Base-by-base conservation (phyloP, 2,797 vertebrate species). In the Lacerta bilineata region DNA sequence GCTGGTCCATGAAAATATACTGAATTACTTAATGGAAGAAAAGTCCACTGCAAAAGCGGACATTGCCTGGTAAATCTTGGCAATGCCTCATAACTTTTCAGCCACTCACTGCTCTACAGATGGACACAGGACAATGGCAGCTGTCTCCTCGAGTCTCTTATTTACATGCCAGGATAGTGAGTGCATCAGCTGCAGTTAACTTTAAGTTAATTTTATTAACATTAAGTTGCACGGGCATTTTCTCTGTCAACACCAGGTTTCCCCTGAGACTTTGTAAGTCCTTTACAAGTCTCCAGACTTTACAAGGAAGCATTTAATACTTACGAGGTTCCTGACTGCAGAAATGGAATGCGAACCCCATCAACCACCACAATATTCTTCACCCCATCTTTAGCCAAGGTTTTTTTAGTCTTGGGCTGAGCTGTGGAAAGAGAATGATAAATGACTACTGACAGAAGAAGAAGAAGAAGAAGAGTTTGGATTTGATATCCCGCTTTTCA, bases 291-390 rank as follows among this genome's bases (percentile, higher is more conserved):
- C 50, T 13, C 50, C 50, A 55, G 71, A 20, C 41, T 17, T 9
- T 27, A 20, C 59, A 82, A 68, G 41, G 10, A 43, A 46, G n/a
- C 8, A 27, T 61, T 15, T 23, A 15, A 87, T 89, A 98, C 98
- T 95, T 96, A 99, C 99, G 97, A 96, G 89, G 99, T 99, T 94
- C 99, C 99, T 17, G 98, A 98, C 93, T 95, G 39, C 59, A 99
- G 95, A 85, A 99, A 99, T 0, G 99, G 99, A 11, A 97, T 99
- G 72, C 99, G 98, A 78, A 99, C 98, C 0, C 99, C 98, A 39
- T 99, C 99, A 1, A 99, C 99, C 91, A 99, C 96, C 9, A 99
- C 99, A 0, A 99, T 94, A 89, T 99, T 99, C 96, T 97, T 99
- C 87, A 98, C 83, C 0, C 98, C 98, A 27, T 95, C 96, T 87